These are phyloP conservation scores for Acleris sparsana DNA, from an alignment of 2,888 invertebrate species.

Conservation along the genomic window DNA sequence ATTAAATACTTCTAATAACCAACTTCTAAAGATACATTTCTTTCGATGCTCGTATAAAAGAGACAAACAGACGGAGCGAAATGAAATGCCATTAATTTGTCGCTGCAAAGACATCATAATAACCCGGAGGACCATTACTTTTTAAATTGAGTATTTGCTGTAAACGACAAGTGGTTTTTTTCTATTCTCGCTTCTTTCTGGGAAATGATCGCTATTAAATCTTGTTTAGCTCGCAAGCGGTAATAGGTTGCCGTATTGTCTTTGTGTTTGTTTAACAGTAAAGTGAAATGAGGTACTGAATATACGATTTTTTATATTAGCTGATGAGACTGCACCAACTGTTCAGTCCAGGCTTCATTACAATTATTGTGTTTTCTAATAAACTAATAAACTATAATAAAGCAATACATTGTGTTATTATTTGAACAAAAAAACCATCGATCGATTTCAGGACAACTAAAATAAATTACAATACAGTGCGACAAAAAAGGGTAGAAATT, in stretches of 20 bases:
- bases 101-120: conserved; percentile 22
- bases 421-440: too few species aligned
- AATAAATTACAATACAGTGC: too few species aligned
- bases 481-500: too few species aligned
- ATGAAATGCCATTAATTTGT: conserved; percentile 27
- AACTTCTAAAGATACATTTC: neutral
- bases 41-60: conserved; percentile 18
- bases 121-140: conserved; percentile 11
- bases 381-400: too few species aligned
- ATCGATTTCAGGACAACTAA: too few species aligned
- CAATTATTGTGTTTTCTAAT: too few species aligned
- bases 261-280: neutral
- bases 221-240: conserved; percentile 6
- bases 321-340: too few species aligned
- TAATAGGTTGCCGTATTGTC: neutral
- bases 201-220: conserved; percentile 1
- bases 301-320: too few species aligned
- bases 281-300: too few species aligned
- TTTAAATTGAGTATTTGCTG: conserved; percentile 29
- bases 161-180: conserved; percentile 19
- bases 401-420: too few species aligned
- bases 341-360: too few species aligned
- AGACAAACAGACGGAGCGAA: conserved; percentile 18
- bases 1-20: too few species aligned
- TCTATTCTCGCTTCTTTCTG: conserved; percentile 1